phyloP scores from a whole-genome alignment of 1,140 invertebrate species.

The Bombus difficillimus region DNA sequence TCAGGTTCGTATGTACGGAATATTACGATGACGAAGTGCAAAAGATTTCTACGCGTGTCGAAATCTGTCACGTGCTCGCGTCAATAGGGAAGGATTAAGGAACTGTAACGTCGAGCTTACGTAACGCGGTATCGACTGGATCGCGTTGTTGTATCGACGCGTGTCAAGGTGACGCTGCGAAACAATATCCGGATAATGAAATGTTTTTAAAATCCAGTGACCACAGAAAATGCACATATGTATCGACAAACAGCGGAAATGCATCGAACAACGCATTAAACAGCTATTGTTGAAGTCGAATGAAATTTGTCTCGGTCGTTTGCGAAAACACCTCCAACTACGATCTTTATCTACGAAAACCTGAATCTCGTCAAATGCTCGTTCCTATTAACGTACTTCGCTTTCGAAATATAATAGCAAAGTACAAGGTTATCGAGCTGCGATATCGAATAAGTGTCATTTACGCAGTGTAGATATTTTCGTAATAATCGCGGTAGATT shows the following conservation, averaged over 20 bases:
- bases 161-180: conserved; percentile 17
- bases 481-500: neutral
- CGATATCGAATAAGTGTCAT: too few relatives aligned
- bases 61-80: neutral
- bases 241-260: neutral
- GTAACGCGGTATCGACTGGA: conserved; percentile 11
- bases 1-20: too few relatives aligned
- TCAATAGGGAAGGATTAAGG: conserved; percentile 14
- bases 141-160: conserved; percentile 27
- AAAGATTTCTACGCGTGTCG: conserved; percentile 8
- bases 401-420: too few relatives aligned
- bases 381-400: too few relatives aligned
- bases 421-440: neutral
- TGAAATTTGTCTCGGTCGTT: too few relatives aligned
- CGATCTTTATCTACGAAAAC: too few relatives aligned
- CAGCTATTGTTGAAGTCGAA: too few relatives aligned
- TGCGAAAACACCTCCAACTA: too few relatives aligned
- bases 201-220: neutral
- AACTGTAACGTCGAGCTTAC: conserved; percentile 17
- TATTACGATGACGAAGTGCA: neutral
- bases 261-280: too few relatives aligned
- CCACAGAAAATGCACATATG: neutral
- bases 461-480: neutral
- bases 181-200: conserved; percentile 25
- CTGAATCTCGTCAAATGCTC: too few relatives aligned